These are phyloP conservation scores for Punctoribates punctum DNA, from an alignment of 2,888 invertebrate genomes.

Conservation along the genomic window DNA sequence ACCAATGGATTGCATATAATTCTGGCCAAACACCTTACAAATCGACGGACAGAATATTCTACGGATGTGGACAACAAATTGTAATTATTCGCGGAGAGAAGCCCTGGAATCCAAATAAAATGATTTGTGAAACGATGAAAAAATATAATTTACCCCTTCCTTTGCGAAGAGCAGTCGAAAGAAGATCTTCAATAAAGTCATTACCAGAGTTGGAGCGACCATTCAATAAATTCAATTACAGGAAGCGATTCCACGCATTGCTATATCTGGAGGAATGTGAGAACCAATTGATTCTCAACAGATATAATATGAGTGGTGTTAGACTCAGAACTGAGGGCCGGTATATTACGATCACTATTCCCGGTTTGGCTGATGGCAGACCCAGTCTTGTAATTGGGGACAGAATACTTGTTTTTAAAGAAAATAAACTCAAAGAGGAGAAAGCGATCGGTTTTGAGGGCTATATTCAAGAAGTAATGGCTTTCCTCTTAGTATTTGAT, in stretches of 20 bases:
- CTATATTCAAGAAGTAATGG: slow-evolving; percentile 65
- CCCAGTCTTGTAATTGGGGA: slow-evolving; percentile 68
- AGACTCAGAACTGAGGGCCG: slow-evolving; percentile 40
- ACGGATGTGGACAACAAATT: background rate
- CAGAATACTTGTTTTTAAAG: slow-evolving; percentile 42
- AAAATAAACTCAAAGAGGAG: background rate
- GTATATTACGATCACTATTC: slow-evolving; percentile 62
- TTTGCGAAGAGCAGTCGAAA: background rate
- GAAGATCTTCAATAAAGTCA: too few species aligned
- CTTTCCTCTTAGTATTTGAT: background rate
- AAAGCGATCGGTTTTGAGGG: slow-evolving; percentile 62
- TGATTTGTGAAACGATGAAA: background rate
- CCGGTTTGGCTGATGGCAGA: slow-evolving; percentile 76
- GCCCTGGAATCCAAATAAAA: background rate
- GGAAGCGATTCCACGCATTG: slow-evolving; percentile 43
- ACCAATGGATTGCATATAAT: background rate
- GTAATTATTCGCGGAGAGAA: background rate
- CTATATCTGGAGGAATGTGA: slow-evolving; percentile 47
- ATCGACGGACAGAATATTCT: too few species aligned
- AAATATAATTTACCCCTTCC: background rate
- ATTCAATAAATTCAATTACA: slow-evolving; percentile 45
- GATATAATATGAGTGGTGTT: slow-evolving; percentile 45
- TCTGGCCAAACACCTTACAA: too few species aligned
- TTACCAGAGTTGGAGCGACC: slow-evolving; percentile 21
- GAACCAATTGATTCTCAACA: slow-evolving; percentile 44